Conservation (phyloP, 2,888 invertebrate genomes). For the Chrysina gloriosa region DNA sequence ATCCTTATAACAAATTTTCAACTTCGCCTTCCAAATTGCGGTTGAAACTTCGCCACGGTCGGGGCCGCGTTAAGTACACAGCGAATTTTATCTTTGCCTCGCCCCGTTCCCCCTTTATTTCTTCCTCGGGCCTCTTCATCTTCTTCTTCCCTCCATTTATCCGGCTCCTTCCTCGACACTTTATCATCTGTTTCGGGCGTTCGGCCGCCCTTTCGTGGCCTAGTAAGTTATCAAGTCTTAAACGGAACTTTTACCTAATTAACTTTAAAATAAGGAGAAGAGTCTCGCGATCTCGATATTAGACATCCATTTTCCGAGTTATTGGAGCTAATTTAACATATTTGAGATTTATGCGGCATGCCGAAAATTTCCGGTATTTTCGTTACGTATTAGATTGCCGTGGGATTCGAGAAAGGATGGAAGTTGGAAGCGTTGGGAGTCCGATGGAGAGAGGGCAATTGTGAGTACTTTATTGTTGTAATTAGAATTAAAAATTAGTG, state of each 20-base stretch:
- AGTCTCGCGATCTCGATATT: conserved; percentile 52
- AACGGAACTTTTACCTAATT: conserved; percentile 61
- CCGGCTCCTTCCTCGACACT: conserved; percentile 22
- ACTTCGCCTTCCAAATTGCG: conserved; percentile 61
- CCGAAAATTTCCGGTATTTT: conserved; percentile 9
- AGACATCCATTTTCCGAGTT: conserved; percentile 47
- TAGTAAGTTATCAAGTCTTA: conserved; percentile 59
- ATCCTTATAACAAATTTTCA: conserved; percentile 62
- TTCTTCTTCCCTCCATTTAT: conserved; percentile 13
- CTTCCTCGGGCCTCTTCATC: not conserved
- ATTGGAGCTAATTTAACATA: conserved; percentile 41
- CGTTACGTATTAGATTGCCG: not conserved
- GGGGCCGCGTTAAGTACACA: conserved; percentile 45
- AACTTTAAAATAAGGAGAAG: conserved; percentile 61
- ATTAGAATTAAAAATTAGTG: conserved; percentile 27
- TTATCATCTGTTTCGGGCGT: conserved; percentile 43
- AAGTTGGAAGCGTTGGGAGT: too few relatives aligned
- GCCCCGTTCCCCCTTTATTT: conserved; percentile 43
- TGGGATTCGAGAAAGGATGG: not conserved
- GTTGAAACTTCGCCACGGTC: conserved; percentile 59
- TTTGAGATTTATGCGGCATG: conserved; percentile 34
- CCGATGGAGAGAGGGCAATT: too few relatives aligned
- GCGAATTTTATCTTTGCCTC: conserved; percentile 59
- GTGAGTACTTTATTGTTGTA: too few relatives aligned
- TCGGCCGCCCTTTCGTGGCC: conserved; percentile 46